Base-by-base conservation (phyloP, 2,797 vertebrate genomes). In the Arrhamphus sclerolepis region DNA sequence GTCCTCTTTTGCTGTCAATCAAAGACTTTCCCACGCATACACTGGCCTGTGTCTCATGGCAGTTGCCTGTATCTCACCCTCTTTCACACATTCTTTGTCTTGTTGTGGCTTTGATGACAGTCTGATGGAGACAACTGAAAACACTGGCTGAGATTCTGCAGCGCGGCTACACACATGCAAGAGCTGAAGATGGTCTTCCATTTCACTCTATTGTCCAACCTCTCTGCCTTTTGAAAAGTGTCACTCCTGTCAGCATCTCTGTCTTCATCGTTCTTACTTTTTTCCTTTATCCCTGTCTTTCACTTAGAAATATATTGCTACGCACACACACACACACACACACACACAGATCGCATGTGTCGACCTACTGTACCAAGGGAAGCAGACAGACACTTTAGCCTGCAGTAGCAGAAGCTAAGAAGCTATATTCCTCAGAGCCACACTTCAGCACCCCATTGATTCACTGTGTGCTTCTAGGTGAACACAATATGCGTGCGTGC, bases 371-470 rank as follows among this genome's bases (percentile, higher is more conserved):
- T 5, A 46, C 42, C 58, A 50, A 47, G 29, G 42, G 34, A 55
- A 39, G 50, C 40, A 38, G 50, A 48, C 16, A 48, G 41, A 55
- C 34, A 13, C 14, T 58, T 65, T 46, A 49, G 62, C 53, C 61
- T 58, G 63, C 50, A 56, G 50, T 65, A 22, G 48, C 20, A 70
- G 53, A 59, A 77, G 57, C 76, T 71, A 54, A 71, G 52, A 56
- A 75, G 57, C 75, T 69, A 52, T 59, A 71, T 60, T 77, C 59
- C 42, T 68, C 65, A 54, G 46, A 72, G 78, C 82, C 72, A 76
- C 75, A 80, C 72, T 77, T 69, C 59, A 78, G 56, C 75, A 75
- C 46, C 29, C 70, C 53, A 75, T 80, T 68, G 71, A 83, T 87
- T 63, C 54, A 49, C 22, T 41, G 62, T 67, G 40, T 66, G 40